Percentiles rank a stretch among this genome's conserved stretches.
phyloP scores from a whole-genome alignment of 1,140 invertebrate genomes.

The Coenobita brevimanus region DNA sequence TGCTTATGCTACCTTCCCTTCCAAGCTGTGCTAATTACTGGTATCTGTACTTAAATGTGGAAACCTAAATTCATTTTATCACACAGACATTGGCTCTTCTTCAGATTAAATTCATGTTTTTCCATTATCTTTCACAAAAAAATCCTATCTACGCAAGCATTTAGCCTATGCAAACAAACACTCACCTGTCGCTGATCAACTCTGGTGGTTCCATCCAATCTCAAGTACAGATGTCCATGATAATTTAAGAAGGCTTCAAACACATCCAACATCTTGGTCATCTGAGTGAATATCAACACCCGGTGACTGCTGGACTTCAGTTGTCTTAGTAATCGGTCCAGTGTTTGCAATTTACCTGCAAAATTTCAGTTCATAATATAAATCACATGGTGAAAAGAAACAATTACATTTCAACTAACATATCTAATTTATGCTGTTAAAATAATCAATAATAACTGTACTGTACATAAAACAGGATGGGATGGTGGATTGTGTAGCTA shows the following conservation, averaged over 20 bases:
- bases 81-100: no score
- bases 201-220: conserved; percentile 97
- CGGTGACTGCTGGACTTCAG: conserved; percentile 91
- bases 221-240: conserved; percentile 97
- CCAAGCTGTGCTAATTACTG: no score
- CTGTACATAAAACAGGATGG: not conserved
- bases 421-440: no score
- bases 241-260: conserved; percentile 97
- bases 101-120: no score
- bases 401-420: no score
- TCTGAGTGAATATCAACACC: conserved; percentile 99
- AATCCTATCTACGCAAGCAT: not conserved
- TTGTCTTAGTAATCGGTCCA: conserved; percentile 87
- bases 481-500: no score
- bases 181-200: conserved; percentile 93
- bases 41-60: no score
- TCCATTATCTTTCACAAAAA: no score
- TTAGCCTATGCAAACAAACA: not conserved
- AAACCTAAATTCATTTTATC: no score
- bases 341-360: conserved; percentile 79
- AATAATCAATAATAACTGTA: no score
- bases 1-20: no score
- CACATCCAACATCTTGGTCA: conserved; percentile 99
- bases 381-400: no score
- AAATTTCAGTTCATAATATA: not conserved